Evolutionary conservation across 64 coral and sea anemone genomes (phyloP), one percentile per base, ranked within the genome.

Genomic region (Pocillopora damicornis): DNA sequence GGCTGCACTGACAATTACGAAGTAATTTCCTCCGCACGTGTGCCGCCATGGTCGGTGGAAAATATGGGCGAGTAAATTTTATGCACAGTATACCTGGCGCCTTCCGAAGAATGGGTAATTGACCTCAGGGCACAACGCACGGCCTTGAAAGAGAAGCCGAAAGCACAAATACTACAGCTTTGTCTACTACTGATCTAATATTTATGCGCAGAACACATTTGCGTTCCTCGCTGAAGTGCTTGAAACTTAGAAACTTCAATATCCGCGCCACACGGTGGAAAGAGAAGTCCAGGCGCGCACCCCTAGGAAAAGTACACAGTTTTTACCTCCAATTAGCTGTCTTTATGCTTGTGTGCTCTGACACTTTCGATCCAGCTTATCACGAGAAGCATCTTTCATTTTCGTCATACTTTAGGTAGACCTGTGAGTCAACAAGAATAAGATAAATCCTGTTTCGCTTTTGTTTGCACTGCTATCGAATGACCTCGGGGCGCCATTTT

Each of bases 401-500:
- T 97, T 97, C 91, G 58, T 93, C 91, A 97, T 97, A 97, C 81
- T 97, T 97, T 89, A 76, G 91, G 88, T 87, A 81, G 88, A 90
- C 91, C 88, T 92, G 81, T 86, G 77, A 97, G 94, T 97, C 94
- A 93, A 93, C 88, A 89, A 90, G 91, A 89, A 90, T 87, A 90
- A 93, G 94, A 96, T 96, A 93, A 93, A 92, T 95, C 91, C 88
- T 93, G 83, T 83, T 92, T 80, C 78, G 79, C 86, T 89, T 94
- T 92, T 95, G 88, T 97, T 97, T 93, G 91, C 89, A 58, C 83
- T 82, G 62, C 94, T 97, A 97, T 97, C 94, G 87, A 83, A 93
- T 97, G 89, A 89, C 94, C 94, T 93, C 30, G 87, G 79, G 94
- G 94, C 90, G 94, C 94, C 94, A 93, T 90, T 75, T 89, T 97